These are phyloP conservation scores for Enteromius fasciolatus DNA, from an alignment of 2,797 vertebrate genomes.

Conservation along the genomic window DNA sequence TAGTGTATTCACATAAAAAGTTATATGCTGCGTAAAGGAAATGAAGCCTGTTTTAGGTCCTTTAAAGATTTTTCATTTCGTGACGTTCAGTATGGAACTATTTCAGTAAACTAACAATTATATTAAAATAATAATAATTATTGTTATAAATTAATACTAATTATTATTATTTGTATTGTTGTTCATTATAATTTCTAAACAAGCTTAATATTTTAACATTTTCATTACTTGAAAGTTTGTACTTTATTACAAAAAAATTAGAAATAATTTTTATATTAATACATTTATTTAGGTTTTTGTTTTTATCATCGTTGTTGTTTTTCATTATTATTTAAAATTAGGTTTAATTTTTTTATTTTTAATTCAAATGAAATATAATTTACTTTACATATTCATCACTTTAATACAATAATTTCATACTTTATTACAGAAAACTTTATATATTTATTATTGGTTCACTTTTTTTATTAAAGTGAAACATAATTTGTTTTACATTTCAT, in stretches of 20 bases:
- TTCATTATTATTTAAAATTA: neutral
- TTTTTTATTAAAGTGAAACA: too few relatives aligned
- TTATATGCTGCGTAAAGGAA: neutral
- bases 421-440: too few relatives aligned
- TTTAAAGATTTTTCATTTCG: neutral
- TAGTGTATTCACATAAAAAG: neutral
- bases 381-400: neutral
- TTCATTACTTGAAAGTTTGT: neutral
- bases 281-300: neutral
- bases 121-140: neutral
- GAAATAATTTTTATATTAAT: neutral
- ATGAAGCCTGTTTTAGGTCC: neutral
- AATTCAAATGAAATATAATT: neutral
- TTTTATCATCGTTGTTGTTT: neutral
- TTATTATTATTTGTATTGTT: too few relatives aligned
- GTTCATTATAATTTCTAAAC: neutral
- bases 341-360: neutral
- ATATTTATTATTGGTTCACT: too few relatives aligned
- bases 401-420: too few relatives aligned
- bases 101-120: neutral
- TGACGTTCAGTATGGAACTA: neutral
- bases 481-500: too few relatives aligned
- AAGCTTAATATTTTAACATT: neutral
- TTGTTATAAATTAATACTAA: neutral
- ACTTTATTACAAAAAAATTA: neutral